Evolutionary conservation across 64 coral and sea anemone genomes (phyloP).

Genomic region (Pachyseris speciosa): DNA sequence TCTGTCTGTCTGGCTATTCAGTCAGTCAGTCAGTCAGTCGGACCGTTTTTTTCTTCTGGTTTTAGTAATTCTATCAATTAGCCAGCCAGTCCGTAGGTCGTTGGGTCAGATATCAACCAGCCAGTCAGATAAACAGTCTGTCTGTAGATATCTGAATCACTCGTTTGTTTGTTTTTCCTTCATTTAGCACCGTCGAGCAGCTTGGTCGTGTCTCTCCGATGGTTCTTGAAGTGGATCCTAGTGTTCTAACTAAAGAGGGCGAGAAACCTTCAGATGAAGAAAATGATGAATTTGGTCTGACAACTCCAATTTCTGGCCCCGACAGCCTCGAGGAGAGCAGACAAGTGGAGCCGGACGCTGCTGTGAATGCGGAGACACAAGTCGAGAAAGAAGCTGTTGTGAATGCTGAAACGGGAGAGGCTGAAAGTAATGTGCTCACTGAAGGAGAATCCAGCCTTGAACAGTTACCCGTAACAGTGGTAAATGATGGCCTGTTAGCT

Average conservation of each 20-base stretch:
- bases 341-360: background rate
- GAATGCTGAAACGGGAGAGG: background rate
- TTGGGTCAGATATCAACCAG: too few species aligned
- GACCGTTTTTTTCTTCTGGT: too few species aligned
- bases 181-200: background rate
- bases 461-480: constrained; percentile 19
- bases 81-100: too few species aligned
- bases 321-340: background rate
- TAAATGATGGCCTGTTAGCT: background rate
- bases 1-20: too few species aligned
- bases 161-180: background rate
- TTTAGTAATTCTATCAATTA: too few species aligned
- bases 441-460: background rate
- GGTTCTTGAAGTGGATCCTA: background rate
- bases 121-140: too few species aligned
- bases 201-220: background rate
- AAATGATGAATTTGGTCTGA: background rate
- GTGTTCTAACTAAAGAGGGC: background rate
- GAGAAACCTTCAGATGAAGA: background rate
- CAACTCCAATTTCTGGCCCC: background rate
- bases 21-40: too few species aligned
- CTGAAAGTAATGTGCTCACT: background rate
- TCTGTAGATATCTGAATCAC: too few species aligned
- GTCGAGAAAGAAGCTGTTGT: background rate
- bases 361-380: too few species aligned